These are phyloP conservation scores for Drosophila bocqueti DNA, from an alignment of 1,140 invertebrate genomes.

Conservation along the genomic window DNA sequence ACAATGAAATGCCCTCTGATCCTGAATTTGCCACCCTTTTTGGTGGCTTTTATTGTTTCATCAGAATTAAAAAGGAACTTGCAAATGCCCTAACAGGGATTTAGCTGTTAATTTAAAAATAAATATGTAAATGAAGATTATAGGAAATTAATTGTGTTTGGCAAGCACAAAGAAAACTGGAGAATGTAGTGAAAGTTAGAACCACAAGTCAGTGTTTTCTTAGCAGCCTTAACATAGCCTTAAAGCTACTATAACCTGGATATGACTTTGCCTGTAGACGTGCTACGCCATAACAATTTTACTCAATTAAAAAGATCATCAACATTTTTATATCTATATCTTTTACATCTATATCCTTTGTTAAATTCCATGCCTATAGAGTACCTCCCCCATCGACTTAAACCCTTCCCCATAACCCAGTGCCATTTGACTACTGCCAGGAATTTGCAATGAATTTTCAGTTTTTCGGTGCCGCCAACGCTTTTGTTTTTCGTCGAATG, in stretches of 20 bases:
- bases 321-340: too few relatives aligned
- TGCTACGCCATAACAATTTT: too few relatives aligned
- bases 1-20: constrained; percentile 24
- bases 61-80: neutral
- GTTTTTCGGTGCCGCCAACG: constrained; percentile 6
- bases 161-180: neutral
- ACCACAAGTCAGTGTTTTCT: too few relatives aligned
- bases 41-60: neutral
- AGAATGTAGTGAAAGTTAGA: too few relatives aligned
- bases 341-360: too few relatives aligned
- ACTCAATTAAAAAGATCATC: too few relatives aligned
- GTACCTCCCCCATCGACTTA: neutral
- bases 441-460: constrained; percentile 52
- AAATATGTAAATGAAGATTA: neutral
- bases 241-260: too few relatives aligned
- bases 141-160: rapidly evolving
- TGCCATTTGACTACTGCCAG: constrained; percentile 17
- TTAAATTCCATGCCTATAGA: neutral
- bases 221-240: too few relatives aligned
- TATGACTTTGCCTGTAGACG: too few relatives aligned
- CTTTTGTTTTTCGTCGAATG: constrained; percentile 18
- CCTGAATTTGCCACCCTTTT: neutral
- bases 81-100: neutral
- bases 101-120: neutral
- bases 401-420: neutral